Base-by-base conservation (phyloP, 2,888 invertebrate species). In the Troglohyphantes excavatus region DNA sequence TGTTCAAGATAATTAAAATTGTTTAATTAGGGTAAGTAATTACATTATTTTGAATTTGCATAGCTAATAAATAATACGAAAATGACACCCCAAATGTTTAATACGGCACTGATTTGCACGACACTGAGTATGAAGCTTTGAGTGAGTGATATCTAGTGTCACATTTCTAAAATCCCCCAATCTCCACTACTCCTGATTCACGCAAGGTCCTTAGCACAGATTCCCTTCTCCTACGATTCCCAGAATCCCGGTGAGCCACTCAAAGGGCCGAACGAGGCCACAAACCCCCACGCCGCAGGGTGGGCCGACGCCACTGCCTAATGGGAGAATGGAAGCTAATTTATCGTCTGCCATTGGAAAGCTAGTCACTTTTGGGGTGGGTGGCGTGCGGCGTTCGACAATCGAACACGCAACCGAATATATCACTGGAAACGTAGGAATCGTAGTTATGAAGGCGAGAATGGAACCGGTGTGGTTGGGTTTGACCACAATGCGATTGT, bases 221-320 rank as follows among this genome's bases (percentile, higher is more conserved):
- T 72, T 26, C 26, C 23, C n/a, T 23, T 70, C n/a, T 68, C 46
- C 46, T n/a, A 53, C 46, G 72, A 72, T 26, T 33, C 68, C 29
- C 68, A 7, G 68, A 68, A 68, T 68, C 68, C 68, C 19, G 68
- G 68, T 68, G 33, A 68, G 33, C 29, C 19, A 33, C 68, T 6
- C 2, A n/a, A 39, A 21, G 43, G 65, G 78, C 23, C 13, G 23
- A 78, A 65, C 65, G 78, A 78, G 78, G 78, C 63, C 78, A 78
- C 53, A n/a, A 17, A 53, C 23, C 78, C 76, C 78, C 63, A 78
- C 78, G 78, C 78, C 43, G 39, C 1, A 65, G 43, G 78, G 63
- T 78, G 78, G 78, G 43, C 78, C 27, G 29, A 29, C 7, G 13
- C 33, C 33, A 33, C 19, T n/a, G 2, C 7, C 7, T 19, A 6